Base-by-base conservation (phyloP, 2,113 vertebrate genomes). In the Aphyosemion australe region DNA sequence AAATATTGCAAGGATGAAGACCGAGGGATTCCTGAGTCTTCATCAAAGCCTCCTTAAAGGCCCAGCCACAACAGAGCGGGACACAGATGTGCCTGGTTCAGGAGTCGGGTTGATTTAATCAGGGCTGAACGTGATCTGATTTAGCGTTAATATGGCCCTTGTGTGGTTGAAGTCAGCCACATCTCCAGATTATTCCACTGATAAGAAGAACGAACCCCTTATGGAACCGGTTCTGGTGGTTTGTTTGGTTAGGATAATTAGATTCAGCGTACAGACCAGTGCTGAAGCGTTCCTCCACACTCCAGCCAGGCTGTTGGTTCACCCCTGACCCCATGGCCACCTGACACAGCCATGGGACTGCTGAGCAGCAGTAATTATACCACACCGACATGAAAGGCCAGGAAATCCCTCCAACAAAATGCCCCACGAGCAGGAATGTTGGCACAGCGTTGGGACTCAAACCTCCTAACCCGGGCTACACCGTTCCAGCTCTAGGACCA, bases 371-470 rank as follows among this genome's bases (percentile, higher is more conserved):
- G 59, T 86, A 86, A 91, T 87, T 82, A 78, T 72, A 65, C 76
- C 74, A 73, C 41, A n/a, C 78, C 80, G 85, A 74, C 79, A 84
- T 77, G 72, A 85, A 83, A 87, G 72, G 70, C 68, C 53, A 88
- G 83, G 87, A 91, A 91, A 92, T 90, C 86, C 89, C 87, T 84
- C 43, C 65, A 77, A 90, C 87, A 88, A 91, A 90, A 89, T 71
- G 43, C 54, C 80, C 51, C 62, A 83, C 75, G 67, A 41, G 61
- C 79, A 82, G 88, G 90, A 92, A 92, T 90, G 89, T 85, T 89
- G 82, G 82, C 89, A 87, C 65, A 43, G 37, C 8, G 41, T 62
- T 74, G 69, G 69, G 69, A 46, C 77, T 80, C 20, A 3, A 66
- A 65, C 73, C 71, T 65, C 60, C 73, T 19, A 13, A 48, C 65